Evolutionary conservation across 2,113 vertebrate species (phyloP).

Genomic region (Cephalopterus ornatus): DNA sequence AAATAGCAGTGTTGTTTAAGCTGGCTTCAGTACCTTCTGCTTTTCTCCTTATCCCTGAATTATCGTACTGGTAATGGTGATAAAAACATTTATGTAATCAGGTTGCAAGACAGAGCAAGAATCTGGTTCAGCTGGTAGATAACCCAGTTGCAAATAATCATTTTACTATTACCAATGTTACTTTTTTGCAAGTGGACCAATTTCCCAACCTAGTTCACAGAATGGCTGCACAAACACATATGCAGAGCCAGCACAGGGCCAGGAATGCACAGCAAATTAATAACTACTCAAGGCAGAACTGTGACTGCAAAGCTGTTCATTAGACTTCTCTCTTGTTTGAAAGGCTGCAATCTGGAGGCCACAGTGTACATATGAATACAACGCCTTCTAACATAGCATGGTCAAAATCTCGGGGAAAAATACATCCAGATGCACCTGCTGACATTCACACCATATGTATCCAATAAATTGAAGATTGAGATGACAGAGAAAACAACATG

Average conservation of each 20-base stretch:
- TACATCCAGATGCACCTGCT: neutral
- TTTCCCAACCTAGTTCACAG: neutral
- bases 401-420: neutral
- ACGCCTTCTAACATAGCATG: neutral
- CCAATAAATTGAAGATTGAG: neutral
- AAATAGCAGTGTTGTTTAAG: neutral
- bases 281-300: neutral
- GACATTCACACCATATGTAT: neutral
- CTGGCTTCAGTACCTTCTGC: neutral
- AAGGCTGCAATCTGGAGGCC: neutral
- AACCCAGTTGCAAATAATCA: neutral
- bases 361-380: neutral
- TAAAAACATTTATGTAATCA: neutral
- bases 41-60: neutral
- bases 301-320: neutral
- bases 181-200: neutral
- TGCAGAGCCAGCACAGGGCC: neutral
- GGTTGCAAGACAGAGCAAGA: neutral
- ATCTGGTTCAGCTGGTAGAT: neutral
- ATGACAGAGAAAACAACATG: neutral
- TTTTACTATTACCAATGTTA: neutral
- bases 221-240: neutral
- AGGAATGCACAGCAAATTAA: neutral
- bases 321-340: neutral
- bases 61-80: neutral